Evolutionary conservation across 1,140 invertebrate genomes (phyloP), one percentile per base, ranked within the genome.

Genomic region (Drosophila simulans): DNA sequence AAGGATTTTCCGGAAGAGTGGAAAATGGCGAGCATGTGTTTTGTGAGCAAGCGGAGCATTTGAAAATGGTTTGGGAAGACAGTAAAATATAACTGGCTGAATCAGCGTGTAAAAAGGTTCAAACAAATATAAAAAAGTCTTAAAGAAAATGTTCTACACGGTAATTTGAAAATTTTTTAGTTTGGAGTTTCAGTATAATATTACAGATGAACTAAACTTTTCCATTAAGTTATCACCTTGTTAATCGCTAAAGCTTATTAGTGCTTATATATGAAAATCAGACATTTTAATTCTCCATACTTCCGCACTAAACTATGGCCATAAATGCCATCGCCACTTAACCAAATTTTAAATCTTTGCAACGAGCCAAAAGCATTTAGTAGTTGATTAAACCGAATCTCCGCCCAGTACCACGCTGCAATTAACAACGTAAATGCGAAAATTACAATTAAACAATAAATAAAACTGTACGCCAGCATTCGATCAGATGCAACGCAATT

Each of bases 11-110:
- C 17, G 27, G 27, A 15, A 39, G 15, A 70, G 55, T 57, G 59
- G 42, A 40, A 74, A 66, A 65, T 78, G 57, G 60, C 39, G 52
- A 81, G 62, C 79, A 81, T 77, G 72, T 73, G 78, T 81, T 71
- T 53, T 65, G 57, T 46, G 74, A 46, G 35, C 3, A 10, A 43
- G 35, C 42, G 49, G 52, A 53, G 35, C 56, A 62, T 49, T 48
- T 62, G 46, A 55, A 69, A 54, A 71, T 39, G 53, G 22, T 13
- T 42, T 31, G 13, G 39, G 17, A 49, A 43, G 35, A 11, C 39
- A 71, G n/a, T 71, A 58, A 72, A 72, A 52, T 71, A 71, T 59
- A 72, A 72, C 54, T 49, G 34, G 39, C 55, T 72, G 69, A 71
- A 72, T 71, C 66, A 72, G 66, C 65, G 53, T 5, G 22, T 22